These are phyloP conservation scores for Sinohyriopsis cumingii DNA, from an alignment of 2,888 invertebrate genomes.

Conservation along the genomic window DNA sequence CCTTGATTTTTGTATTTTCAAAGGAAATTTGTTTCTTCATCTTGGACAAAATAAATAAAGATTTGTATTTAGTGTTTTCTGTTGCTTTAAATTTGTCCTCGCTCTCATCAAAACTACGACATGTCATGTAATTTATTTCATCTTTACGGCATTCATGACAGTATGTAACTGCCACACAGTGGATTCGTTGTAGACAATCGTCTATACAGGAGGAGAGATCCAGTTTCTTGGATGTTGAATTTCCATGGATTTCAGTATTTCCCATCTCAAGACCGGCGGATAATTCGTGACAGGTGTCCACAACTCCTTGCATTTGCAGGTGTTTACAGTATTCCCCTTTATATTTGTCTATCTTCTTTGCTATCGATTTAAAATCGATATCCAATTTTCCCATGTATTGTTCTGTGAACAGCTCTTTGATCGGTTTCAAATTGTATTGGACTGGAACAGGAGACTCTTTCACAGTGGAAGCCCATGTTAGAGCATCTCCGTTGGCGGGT, in stretches of 20 bases:
- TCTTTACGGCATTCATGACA: neutral
- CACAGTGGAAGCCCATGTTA: conserved; percentile 26
- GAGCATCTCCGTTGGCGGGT: conserved; percentile 24
- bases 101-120: too few relatives aligned
- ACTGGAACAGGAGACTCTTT: conserved; percentile 22
- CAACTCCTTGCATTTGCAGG: conserved; percentile 2
- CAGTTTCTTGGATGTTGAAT: neutral
- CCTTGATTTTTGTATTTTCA: too few relatives aligned
- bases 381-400: conserved; percentile 12
- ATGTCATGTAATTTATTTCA: too few relatives aligned
- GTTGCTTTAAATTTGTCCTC: too few relatives aligned
- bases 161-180: conserved; percentile 1
- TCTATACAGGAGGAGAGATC: neutral
- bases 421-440: conserved; percentile 12
- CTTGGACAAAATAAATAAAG: too few relatives aligned
- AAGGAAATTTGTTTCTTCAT: too few relatives aligned
- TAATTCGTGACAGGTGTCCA: neutral
- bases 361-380: conserved; percentile 13
- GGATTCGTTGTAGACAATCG: neutral
- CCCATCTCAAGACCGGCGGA: neutral
- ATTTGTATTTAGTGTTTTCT: too few relatives aligned
- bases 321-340: conserved; percentile 9
- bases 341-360: conserved; percentile 3
- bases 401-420: conserved; percentile 20
- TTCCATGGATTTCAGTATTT: neutral